Conservation (phyloP, 1,140 invertebrate genomes). For the Scylla paramamosain region DNA sequence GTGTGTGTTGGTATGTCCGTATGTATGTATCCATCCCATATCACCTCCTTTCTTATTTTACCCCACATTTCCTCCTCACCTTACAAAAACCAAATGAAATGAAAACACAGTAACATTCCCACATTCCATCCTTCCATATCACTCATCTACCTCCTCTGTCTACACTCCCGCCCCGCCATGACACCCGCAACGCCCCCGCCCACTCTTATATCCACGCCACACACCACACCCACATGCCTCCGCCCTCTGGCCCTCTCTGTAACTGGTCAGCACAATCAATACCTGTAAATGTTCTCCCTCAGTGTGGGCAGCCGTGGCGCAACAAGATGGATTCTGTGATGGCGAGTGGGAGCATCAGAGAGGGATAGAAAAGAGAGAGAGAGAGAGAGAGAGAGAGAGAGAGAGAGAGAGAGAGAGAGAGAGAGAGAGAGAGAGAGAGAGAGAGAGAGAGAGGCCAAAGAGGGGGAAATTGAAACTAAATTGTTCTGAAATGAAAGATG, state of each 20-base stretch:
- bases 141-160: no score
- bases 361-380: no score
- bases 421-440: no score
- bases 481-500: no score
- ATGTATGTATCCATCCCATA: not conserved
- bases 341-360: not conserved
- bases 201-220: not conserved
- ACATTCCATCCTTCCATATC: no score
- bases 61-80: no score
- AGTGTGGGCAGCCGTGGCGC: not conserved
- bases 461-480: no score
- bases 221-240: no score
- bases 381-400: no score
- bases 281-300: not conserved
- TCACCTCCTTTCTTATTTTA: no score
- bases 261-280: conserved; percentile 14
- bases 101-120: not conserved
- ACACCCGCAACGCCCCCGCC: not conserved
- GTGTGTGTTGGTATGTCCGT: not conserved
- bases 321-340: not conserved
- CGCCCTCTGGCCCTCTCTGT: not conserved
- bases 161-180: not conserved
- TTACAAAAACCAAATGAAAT: not conserved
- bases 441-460: no score
- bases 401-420: no score